Base-by-base conservation (phyloP, 2,113 vertebrate genomes). In the Pterocles orientalis region DNA sequence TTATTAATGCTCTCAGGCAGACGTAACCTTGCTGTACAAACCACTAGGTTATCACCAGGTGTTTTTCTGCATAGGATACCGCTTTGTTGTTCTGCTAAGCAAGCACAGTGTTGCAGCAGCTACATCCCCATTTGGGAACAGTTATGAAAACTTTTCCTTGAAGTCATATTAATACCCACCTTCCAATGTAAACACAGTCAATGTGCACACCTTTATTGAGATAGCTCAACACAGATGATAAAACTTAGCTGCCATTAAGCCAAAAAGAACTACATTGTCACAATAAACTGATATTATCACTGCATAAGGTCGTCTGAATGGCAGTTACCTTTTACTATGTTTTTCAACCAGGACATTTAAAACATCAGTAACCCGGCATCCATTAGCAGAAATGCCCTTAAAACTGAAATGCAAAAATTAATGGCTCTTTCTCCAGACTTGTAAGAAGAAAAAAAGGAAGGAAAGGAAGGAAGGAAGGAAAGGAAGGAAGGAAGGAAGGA, bases 241-340 rank as follows among this genome's bases (percentile, higher is more conserved):
- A 65, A 88, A 68, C n/a, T 61, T 53, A 24, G 17, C 36, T 54
- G 39, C 14, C 7, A 56, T 47, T 47, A 69, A 47, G 20, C 14
- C 7, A 41, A 60, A 80, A 90, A 48, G 57, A 39, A 1, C 10
- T 34, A 6, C 16, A 18, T 16, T 54, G 25, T 69, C 20, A 50
- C 10, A n/a, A 58, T 28, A 65, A 70, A 65, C 36, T n/a, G 16
- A 5, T 73, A 79, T 19, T 29, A 75, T 60, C 65, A 48, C 28
- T 57, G 16, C 18, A 14, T 5, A 43, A 56, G 4, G 7, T 73
- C 16, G 3, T 47, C 62, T 48, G 51, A 87, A 82, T 12, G 19
- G 28, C 7, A 71, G n/a, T 93, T 97, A 98, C 92, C 86, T 98
- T 75, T 96, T 86, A 86, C 82, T 50, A n/a, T 96, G 88, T 43